A percentile compares a stretch with the other conserved stretches of the same genome.
phyloP scores from a whole-genome alignment of 2,113 vertebrate species.

The Leptocoma aspasia region DNA sequence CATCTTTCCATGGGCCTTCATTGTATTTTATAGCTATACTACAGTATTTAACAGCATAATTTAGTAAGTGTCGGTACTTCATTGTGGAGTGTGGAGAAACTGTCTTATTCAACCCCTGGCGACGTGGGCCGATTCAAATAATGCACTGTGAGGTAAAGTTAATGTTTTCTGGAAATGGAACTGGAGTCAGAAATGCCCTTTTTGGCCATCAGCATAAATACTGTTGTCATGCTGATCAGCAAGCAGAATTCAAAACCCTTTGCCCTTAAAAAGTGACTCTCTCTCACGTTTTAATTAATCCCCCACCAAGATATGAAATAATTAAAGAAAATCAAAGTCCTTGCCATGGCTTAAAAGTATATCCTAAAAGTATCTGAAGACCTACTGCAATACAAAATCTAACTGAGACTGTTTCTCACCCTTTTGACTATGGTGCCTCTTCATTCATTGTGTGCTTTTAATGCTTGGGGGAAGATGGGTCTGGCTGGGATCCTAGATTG shows the following conservation, averaged over 20 bases:
- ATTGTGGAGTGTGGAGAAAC: not conserved
- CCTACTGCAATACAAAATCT: not conserved
- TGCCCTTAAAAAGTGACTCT: not conserved
- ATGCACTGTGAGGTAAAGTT: not conserved
- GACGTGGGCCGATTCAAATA: not conserved
- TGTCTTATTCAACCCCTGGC: slow-evolving; percentile 50
- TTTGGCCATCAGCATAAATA: slow-evolving; percentile 18
- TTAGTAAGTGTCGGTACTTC: slow-evolving; percentile 59
- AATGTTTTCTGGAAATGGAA: slow-evolving; percentile 51
- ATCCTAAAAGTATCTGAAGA: not conserved
- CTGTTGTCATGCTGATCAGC: not conserved
- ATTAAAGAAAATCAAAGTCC: not conserved
- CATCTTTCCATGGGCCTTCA: slow-evolving; percentile 54
- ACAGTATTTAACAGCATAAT: slow-evolving; percentile 70
- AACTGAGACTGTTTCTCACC: not conserved
- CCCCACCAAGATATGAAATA: not conserved
- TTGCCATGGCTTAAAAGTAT: not conserved
- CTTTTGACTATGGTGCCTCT: not conserved
- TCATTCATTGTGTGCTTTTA: not conserved
- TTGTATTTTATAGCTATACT: slow-evolving; percentile 64
- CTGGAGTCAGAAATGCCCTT: slow-evolving; percentile 10
- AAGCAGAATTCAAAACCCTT: not conserved
- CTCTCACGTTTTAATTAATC: not conserved
- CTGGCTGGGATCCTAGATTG: not conserved
- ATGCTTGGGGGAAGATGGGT: not conserved